phyloP scores from a whole-genome alignment of 2,888 invertebrate species.

The Isoperla grammatica region DNA sequence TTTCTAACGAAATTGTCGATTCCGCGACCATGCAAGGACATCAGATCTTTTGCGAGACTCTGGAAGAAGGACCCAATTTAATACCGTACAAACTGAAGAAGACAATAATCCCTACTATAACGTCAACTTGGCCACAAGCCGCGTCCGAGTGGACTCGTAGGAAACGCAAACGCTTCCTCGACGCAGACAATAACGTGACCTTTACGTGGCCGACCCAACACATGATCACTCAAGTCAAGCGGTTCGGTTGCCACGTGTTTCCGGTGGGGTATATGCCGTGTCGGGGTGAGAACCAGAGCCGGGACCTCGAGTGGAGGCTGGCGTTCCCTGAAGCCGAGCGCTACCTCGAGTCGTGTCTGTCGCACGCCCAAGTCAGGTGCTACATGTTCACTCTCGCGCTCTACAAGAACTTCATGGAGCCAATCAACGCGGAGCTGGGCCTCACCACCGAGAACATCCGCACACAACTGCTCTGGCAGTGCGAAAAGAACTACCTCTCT shows the following conservation, averaged over 20 bases:
- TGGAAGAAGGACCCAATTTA: neutral
- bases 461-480: constrained; percentile 70
- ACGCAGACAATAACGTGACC: constrained; percentile 48
- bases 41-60: constrained; percentile 56
- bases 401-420: constrained; percentile 67
- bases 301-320: constrained; percentile 71
- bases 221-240: constrained; percentile 60
- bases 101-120: constrained; percentile 61
- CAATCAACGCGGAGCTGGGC: constrained; percentile 56
- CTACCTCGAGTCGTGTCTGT: constrained; percentile 65
- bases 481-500: constrained; percentile 61
- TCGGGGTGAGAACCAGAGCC: constrained; percentile 53
- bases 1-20: constrained; percentile 50
- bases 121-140: constrained; percentile 64
- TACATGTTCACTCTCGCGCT: constrained; percentile 62
- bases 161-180: constrained; percentile 51
- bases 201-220: constrained; percentile 60
- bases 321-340: constrained; percentile 71
- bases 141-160: constrained; percentile 64
- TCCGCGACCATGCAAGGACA: constrained; percentile 57
- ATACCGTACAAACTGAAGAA: constrained; percentile 17
- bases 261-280: constrained; percentile 65
- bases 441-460: constrained; percentile 66
- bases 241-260: constrained; percentile 62
- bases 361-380: constrained; percentile 64